Percentiles rank a stretch among this genome's conserved stretches.
These are phyloP conservation scores for Saguinus midas DNA, from an alignment of 2,113 vertebrate genomes.

Conservation along the genomic window DNA sequence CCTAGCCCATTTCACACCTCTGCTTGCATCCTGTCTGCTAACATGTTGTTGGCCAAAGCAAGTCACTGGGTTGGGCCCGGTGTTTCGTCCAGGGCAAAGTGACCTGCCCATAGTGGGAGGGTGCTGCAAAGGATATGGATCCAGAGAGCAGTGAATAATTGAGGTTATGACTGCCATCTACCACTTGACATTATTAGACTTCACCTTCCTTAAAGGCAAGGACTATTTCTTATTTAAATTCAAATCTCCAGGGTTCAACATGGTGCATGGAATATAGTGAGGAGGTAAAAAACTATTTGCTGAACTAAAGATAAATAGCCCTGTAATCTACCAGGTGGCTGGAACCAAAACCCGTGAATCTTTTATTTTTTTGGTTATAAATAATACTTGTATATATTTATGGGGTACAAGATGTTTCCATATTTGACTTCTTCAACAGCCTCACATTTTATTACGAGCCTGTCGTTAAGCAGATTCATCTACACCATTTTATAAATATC, in stretches of 20 bases:
- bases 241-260: not conserved
- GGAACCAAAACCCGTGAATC: not conserved
- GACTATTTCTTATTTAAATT: not conserved
- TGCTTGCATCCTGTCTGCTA: not conserved
- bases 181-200: not conserved
- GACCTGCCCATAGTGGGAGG: not conserved
- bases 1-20: not conserved
- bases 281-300: not conserved
- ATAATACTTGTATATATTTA: not conserved
- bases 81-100: not conserved
- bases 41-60: not conserved
- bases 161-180: not conserved
- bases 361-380: not conserved
- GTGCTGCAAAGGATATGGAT: not conserved
- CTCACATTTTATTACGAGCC: not conserved
- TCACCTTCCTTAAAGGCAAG: not conserved
- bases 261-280: not conserved
- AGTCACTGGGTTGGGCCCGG: not conserved
- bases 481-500: constrained; percentile 35
- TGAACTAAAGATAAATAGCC: not conserved
- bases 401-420: not conserved
- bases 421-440: not conserved
- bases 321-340: not conserved
- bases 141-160: not conserved
- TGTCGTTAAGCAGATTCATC: constrained; percentile 13